phyloP scores from a whole-genome alignment of 1,140 invertebrate species.

The Drosophila malerkotliana region DNA sequence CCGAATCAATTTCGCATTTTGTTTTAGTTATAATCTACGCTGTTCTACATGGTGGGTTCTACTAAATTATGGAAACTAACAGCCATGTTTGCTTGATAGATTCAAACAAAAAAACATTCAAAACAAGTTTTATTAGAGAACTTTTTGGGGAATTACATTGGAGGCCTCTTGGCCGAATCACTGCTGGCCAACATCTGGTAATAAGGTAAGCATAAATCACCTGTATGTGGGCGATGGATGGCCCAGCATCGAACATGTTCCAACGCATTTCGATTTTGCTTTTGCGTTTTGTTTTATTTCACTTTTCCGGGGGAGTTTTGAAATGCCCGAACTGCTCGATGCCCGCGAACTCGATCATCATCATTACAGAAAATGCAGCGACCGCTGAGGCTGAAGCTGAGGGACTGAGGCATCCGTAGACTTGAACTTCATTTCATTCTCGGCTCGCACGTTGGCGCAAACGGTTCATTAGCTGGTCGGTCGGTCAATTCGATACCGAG shows the following conservation, averaged over 20 bases:
- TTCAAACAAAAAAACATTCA: slow-evolving; percentile 4
- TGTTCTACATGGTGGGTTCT: slow-evolving; percentile 2
- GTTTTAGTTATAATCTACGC: slow-evolving; percentile 21
- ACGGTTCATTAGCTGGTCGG: slow-evolving; percentile 50
- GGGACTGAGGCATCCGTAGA: slow-evolving; percentile 20
- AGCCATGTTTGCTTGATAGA: too few species aligned
- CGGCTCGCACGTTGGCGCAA: slow-evolving; percentile 56
- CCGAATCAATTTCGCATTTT: slow-evolving; percentile 34
- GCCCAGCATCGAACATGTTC: slow-evolving; percentile 69
- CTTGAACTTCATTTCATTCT: slow-evolving; percentile 60
- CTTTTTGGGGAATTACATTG: not conserved
- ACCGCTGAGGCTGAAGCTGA: not conserved
- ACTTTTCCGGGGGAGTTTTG: slow-evolving; percentile 54
- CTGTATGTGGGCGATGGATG: slow-evolving; percentile 54
- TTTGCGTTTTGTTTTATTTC: slow-evolving; percentile 36
- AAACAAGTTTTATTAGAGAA: slow-evolving; percentile 38
- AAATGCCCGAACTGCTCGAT: slow-evolving; percentile 26
- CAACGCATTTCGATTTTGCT: slow-evolving; percentile 49
- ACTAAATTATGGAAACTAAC: not conserved
- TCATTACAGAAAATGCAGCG: slow-evolving; percentile 42
- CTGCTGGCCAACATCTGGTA: slow-evolving; percentile 4
- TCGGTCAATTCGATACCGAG: slow-evolving; percentile 36
- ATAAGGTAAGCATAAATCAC: slow-evolving; percentile 43
- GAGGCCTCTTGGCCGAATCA: not conserved
- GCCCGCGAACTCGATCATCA: slow-evolving; percentile 1